Evolutionary conservation across 2,113 vertebrate species (phyloP).

Genomic region (Sigmodon hispidus): DNA sequence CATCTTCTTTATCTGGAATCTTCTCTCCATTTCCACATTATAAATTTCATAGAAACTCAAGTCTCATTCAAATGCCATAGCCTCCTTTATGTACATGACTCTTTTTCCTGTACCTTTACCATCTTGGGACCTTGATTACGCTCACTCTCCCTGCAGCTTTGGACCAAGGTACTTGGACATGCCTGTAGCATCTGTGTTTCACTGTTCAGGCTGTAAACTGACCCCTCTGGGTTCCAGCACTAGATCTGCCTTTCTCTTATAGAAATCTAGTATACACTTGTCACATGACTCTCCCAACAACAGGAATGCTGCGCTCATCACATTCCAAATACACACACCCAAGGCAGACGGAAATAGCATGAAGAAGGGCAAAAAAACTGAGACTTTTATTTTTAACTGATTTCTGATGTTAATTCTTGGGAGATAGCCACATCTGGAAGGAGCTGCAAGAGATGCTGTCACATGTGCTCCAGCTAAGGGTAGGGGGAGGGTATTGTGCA

Average conservation of each 20-base stretch:
- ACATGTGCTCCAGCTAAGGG: not conserved
- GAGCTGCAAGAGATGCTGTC: not conserved
- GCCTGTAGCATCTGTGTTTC: not conserved
- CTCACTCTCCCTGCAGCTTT: not conserved
- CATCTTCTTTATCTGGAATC: not conserved
- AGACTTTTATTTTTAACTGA: not conserved
- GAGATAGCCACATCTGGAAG: not conserved
- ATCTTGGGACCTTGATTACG: not conserved
- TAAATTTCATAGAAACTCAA: not conserved
- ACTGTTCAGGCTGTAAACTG: not conserved
- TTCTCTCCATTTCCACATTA: not conserved
- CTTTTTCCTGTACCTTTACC: accelerated
- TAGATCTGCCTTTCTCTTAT: not conserved
- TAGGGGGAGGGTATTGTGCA: not conserved
- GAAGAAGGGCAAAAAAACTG: not conserved
- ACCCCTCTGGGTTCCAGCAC: not conserved
- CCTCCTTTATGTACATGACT: not conserved
- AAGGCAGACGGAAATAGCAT: not conserved
- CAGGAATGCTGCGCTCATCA: not conserved
- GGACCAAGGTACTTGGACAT: not conserved
- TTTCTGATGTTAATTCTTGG: not conserved
- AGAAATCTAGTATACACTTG: not conserved
- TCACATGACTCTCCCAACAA: not conserved
- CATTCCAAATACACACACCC: not conserved
- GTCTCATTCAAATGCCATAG: not conserved